Conservation (phyloP, 2,888 invertebrate species). For the Trichogramma dendrolimi region DNA sequence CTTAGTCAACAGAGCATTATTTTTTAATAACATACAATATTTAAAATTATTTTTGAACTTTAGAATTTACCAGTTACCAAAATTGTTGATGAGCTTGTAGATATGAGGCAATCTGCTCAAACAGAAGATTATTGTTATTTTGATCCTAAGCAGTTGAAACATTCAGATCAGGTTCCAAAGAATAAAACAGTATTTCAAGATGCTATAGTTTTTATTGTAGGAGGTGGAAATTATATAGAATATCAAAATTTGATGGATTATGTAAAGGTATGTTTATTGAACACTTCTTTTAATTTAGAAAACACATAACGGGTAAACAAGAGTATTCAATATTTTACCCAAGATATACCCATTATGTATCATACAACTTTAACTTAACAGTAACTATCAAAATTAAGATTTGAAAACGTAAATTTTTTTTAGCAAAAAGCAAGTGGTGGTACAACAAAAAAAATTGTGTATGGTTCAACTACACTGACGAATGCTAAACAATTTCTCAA, state of each 20-base stretch:
- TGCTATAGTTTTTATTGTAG: constrained; percentile 85
- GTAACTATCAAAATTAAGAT: constrained; percentile 9
- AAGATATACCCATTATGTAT: constrained; percentile 1
- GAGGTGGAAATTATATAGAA: constrained; percentile 97
- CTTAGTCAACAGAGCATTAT: constrained; percentile 6
- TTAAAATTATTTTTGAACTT: constrained; percentile 9
- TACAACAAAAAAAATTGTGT: constrained; percentile 76
- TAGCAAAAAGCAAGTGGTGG: constrained; percentile 72
- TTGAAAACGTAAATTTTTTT: constrained; percentile 39
- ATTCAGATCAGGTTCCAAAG: constrained; percentile 62
- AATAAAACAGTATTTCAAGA: constrained; percentile 72
- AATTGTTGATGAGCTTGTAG: constrained; percentile 86
- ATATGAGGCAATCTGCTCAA: constrained; percentile 71
- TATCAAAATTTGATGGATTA: constrained; percentile 97
- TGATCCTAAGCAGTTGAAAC: constrained; percentile 90
- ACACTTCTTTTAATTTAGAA: constrained; percentile 10
- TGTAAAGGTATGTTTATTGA: constrained; percentile 63
- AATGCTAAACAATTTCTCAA: constrained; percentile 93
- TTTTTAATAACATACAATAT: constrained; percentile 3
- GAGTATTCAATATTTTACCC: background rate
- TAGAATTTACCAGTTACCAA: constrained; percentile 92
- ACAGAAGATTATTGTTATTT: constrained; percentile 87
- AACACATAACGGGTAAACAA: constrained; percentile 6
- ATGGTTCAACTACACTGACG: constrained; percentile 90
- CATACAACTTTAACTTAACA: constrained; percentile 11